Base-by-base conservation (phyloP, 2,888 invertebrate species). In the Melanotus villosus region DNA sequence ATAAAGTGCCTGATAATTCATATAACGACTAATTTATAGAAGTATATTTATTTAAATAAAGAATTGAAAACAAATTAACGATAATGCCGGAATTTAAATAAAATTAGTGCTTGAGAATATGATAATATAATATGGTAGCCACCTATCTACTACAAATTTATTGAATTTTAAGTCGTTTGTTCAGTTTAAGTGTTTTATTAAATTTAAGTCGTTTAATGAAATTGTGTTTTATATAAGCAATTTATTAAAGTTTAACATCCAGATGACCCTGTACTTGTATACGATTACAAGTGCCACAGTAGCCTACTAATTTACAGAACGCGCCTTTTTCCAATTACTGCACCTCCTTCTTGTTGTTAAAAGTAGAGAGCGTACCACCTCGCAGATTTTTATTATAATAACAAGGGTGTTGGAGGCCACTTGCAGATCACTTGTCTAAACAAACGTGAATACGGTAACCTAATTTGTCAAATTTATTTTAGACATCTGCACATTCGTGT, bases 381-480 rank as follows among this genome's bases (percentile, higher is more conserved):
- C 50, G n/a, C n/a, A 26, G 26, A 3, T 26, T 7, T 18, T 19
- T 23, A 1, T 34, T 58, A 34, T 32, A 47, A 57, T 21, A 52
- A 45, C 50, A 34, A 52, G 52, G 52, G 52, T 52, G 43, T 47
- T 47, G 45, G 41, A 67, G 58, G 63, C 56, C 57, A 64, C 62
- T 70, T 70, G 58, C 63, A 64, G 45, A 62, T 67, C 56, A 65
- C 65, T 60, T 68, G 65, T 34, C 60, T 58, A 54, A 52, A 60
- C 65, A 21, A 60, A 59, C 63, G 62, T 65, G 70, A 26, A 60
- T 59, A 45, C 65, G 56, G 58, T 71, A 66, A 65, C 71, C 73
- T 73, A 70, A 70, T 73, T 73, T 70, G 70, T 70, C 70, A 65
- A 70, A 70, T 73, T 70, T 73, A 70, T 70, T 60, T 73, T 73